phyloP scores from a whole-genome alignment of 2,888 invertebrate species.

The Seladonia tumulorum region DNA sequence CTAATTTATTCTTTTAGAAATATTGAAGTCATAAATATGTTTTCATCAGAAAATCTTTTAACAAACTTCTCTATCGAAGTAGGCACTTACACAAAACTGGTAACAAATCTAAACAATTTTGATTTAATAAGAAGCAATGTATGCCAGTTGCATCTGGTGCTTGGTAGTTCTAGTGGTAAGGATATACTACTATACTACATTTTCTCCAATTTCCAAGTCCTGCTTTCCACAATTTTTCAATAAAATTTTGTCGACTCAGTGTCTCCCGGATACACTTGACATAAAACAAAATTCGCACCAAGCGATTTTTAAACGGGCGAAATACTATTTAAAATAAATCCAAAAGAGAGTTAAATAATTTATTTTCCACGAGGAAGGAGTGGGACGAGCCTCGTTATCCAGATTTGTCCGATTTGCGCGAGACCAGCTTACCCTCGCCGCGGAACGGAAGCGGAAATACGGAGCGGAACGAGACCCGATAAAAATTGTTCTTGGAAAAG shows the following conservation, averaged over 20 bases:
- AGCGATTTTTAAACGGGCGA: no score
- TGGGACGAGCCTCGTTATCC: slow-evolving; percentile 17
- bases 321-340: slow-evolving; percentile 21
- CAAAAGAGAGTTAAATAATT: no score
- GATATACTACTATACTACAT: no score
- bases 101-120: no score
- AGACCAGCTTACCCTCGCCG: slow-evolving; percentile 11
- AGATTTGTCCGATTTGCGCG: slow-evolving; percentile 42
- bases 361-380: not conserved
- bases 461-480: slow-evolving; percentile 32
- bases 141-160: no score
- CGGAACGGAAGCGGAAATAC: slow-evolving; percentile 12
- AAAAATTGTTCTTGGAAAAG: slow-evolving; percentile 40
- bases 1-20: no score
- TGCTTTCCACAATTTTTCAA: not conserved
- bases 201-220: not conserved
- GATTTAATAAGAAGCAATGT: no score
- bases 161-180: no score
- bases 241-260: not conserved
- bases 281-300: slow-evolving; percentile 1
- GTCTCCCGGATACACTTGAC: not conserved
- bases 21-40: no score
- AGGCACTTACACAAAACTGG: no score
- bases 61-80: no score
- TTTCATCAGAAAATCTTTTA: no score